Percentiles rank a stretch among this genome's conserved stretches.
These are phyloP conservation scores for Drosophila pandora DNA, from an alignment of 1,140 invertebrate species.

Conservation along the genomic window DNA sequence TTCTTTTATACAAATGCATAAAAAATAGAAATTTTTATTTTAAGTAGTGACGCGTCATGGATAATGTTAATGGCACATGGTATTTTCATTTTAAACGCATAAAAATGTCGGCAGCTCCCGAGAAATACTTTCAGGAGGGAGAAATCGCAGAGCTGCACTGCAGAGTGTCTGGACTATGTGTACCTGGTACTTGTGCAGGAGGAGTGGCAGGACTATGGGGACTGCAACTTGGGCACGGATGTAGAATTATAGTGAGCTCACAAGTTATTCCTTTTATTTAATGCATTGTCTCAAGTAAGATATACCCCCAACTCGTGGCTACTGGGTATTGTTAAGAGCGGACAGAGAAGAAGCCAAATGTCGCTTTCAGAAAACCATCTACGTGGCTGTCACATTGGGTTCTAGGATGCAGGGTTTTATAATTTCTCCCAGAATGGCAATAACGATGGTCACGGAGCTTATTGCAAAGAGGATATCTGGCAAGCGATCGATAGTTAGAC, in stretches of 20 bases:
- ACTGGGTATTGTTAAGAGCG: neutral
- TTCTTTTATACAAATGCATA: conserved; percentile 53
- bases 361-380: conserved; percentile 40
- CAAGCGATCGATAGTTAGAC: no score
- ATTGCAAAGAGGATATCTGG: neutral
- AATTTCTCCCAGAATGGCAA: conserved; percentile 51
- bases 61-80: conserved; percentile 82
- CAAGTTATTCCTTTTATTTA: no score
- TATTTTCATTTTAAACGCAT: conserved; percentile 82
- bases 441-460: no score
- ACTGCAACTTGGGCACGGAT: no score
- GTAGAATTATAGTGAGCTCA: no score
- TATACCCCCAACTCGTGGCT: no score
- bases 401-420: conserved; percentile 2
- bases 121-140: conserved; percentile 53
- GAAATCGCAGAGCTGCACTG: neutral
- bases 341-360: conserved; percentile 32
- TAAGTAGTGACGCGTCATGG: conserved; percentile 81
- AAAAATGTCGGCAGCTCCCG: conserved; percentile 63
- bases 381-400: conserved; percentile 54
- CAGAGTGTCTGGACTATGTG: neutral
- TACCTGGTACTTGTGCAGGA: neutral
- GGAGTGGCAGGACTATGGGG: no score
- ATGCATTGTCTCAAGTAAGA: neutral
- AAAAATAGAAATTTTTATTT: conserved; percentile 83